phyloP scores from a whole-genome alignment of 2,113 vertebrate species.

The Stictonetta naevosa region DNA sequence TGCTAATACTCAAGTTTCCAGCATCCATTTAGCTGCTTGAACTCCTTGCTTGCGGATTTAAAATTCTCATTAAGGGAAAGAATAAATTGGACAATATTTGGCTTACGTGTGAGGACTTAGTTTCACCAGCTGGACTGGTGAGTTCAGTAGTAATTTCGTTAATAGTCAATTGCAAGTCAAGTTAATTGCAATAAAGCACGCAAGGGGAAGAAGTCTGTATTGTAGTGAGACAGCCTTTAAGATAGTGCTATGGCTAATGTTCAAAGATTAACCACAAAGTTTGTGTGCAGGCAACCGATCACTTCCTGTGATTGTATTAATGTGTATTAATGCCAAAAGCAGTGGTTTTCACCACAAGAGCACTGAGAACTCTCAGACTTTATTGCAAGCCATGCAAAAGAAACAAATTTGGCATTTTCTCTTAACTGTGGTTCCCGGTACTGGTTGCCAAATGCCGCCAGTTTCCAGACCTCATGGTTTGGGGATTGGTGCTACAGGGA shows the following conservation, averaged over 20 bases:
- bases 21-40: background rate
- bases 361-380: background rate
- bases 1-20: background rate
- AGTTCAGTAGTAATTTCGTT: background rate
- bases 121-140: background rate
- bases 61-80: background rate
- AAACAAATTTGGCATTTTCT: background rate
- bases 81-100: background rate
- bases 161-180: background rate
- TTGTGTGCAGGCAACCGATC: background rate
- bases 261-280: background rate
- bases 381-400: background rate
- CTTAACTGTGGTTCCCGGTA: background rate
- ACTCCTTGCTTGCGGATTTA: background rate
- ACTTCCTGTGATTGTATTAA: constrained; percentile 1
- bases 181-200: background rate
- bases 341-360: constrained; percentile 2
- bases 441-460: background rate
- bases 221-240: background rate
- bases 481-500: background rate
- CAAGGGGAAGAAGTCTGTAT: background rate
- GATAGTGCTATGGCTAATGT: background rate
- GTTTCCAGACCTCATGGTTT: background rate
- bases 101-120: background rate
- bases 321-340: background rate